Evolutionary conservation across 2,797 vertebrate species (phyloP), one percentile per base, ranked within the genome.

Genomic region (Leuciscus waleckii): DNA sequence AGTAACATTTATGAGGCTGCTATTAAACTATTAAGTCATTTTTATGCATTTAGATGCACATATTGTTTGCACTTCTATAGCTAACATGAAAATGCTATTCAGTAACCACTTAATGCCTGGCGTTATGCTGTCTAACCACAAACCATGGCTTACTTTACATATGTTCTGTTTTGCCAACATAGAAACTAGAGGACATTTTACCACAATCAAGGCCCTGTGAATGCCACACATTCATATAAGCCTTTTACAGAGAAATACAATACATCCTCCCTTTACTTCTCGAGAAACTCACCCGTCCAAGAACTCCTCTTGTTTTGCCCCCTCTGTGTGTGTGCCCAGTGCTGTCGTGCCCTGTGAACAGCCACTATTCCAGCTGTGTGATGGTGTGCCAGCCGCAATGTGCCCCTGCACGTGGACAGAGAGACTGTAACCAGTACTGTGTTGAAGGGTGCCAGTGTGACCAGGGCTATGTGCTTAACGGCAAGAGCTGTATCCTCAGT

Each of bases 401-500:
- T 0, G 97, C 97, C 0, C 97, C 98, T 58, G 97, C 97, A 91
- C 96, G 98, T 0, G 95, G 97, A 29, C 98, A 97, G 93, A 96
- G 97, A 0, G 97, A 98, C 94, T 99, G 98, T 90, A 97, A 94
- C 92, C 97, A 97, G 93, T 98, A 99, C 89, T 99, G 98, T 0
- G 96, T 98, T 93, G 98, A 99, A 92, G 98, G 98, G 26, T 99
- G 98, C 86, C 98, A 98, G 92, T 99, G 98, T 0, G 97, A 99
- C 87, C 92, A 95, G 0, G 98, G 98, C 26, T 99, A 97, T 0
- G 97, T 99, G n/a, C 96, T 99, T 90, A 97, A 99, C 0, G 98
- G 98, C 90, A 97, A 95, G 93, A 97, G 94, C 93, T 99, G 98
- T 94, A 97, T 99, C 90, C 96, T 98, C 77, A 96, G 95, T 14